phyloP scores from a whole-genome alignment of 2,888 invertebrate species.

The Pristionchus japonicus region DNA sequence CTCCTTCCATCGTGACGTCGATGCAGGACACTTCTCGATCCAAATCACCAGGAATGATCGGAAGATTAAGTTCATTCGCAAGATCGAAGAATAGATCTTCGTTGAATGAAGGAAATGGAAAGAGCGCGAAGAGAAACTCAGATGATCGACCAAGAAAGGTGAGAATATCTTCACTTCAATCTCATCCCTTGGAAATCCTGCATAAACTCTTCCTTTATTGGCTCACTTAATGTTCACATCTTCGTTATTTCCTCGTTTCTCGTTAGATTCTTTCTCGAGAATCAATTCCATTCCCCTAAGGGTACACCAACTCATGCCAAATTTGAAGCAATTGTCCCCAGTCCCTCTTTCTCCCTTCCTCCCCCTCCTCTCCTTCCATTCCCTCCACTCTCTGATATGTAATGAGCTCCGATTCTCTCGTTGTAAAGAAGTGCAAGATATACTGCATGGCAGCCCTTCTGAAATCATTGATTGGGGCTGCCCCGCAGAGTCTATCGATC shows the following conservation, averaged over 20 bases:
- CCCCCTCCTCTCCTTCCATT: background rate
- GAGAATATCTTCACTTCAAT: background rate
- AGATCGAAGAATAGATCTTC: constrained; percentile 69
- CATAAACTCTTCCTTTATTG: background rate
- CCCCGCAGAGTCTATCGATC: background rate
- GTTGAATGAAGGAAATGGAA: constrained; percentile 62
- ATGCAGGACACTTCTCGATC: constrained; percentile 57
- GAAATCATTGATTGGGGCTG: background rate
- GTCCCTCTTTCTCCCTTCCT: background rate
- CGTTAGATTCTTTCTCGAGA: background rate
- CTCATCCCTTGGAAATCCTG: background rate
- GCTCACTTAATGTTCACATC: background rate
- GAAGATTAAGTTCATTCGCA: constrained; percentile 69
- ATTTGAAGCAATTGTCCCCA: constrained; percentile 8
- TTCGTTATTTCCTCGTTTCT: background rate
- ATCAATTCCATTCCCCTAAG: background rate
- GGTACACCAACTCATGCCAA: constrained; percentile 1
- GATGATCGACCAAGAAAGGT: constrained; percentile 54
- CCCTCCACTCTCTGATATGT: background rate
- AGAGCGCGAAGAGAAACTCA: constrained; percentile 32
- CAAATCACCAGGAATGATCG: constrained; percentile 74
- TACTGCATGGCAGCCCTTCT: background rate
- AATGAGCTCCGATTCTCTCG: constrained; percentile 10
- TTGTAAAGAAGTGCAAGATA: background rate
- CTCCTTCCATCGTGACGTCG: background rate